These are phyloP conservation scores for Sebastes itinus DNA, from an alignment of 2,797 vertebrate species.

Conservation along the genomic window DNA sequence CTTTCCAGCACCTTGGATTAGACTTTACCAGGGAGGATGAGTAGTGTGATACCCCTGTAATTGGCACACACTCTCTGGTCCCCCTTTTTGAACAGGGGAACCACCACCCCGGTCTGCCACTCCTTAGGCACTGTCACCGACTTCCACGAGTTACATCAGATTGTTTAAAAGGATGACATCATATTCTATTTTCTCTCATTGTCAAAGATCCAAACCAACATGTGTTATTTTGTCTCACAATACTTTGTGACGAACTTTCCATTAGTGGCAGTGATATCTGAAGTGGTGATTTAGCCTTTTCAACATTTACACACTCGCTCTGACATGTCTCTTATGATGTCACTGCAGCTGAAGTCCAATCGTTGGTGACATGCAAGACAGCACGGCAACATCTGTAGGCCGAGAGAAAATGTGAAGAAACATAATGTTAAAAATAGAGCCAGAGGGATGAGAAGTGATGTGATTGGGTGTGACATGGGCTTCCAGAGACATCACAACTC, in stretches of 20 bases:
- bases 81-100: too few species aligned
- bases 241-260: neutral
- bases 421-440: slow-evolving; percentile 52
- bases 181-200: neutral
- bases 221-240: neutral
- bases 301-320: neutral
- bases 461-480: slow-evolving; percentile 24
- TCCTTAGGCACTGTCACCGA: too few species aligned
- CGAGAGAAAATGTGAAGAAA: slow-evolving; percentile 22
- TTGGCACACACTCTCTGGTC: neutral
- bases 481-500: slow-evolving; percentile 40
- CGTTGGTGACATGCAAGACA: slow-evolving; percentile 6
- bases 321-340: slow-evolving; percentile 11
- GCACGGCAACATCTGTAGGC: slow-evolving; percentile 1
- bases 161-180: neutral
- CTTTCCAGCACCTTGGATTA: too few species aligned
- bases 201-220: neutral
- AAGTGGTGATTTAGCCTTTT: slow-evolving; percentile 36
- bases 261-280: too few species aligned
- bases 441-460: slow-evolving; percentile 21
- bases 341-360: slow-evolving; percentile 29
- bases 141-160: neutral
- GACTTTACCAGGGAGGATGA: too few species aligned
- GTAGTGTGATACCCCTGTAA: too few species aligned
- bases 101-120: too few species aligned